phyloP scores from a whole-genome alignment of 1,140 invertebrate genomes.

The Drosophila kohkoa region DNA sequence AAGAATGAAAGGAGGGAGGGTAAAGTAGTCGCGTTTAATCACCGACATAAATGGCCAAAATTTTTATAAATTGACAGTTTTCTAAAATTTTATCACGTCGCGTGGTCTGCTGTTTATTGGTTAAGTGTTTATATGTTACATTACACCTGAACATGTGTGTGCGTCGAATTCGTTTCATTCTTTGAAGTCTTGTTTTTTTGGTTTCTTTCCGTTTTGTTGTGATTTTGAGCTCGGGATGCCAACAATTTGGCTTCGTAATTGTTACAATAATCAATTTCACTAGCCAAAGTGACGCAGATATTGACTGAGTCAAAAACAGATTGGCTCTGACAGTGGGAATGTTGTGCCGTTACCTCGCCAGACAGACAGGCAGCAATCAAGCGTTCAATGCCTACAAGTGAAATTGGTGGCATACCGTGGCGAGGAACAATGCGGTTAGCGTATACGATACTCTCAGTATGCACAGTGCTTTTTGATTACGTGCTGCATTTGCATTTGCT shows the following conservation, averaged over 20 bases:
- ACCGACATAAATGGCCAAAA: constrained; percentile 70
- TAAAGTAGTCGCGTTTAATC: constrained; percentile 38
- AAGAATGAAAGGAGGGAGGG: background rate
- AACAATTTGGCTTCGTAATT: constrained; percentile 58
- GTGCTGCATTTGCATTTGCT: constrained; percentile 72
- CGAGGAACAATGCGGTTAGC: constrained; percentile 1
- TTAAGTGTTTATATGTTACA: constrained; percentile 1
- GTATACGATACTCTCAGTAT: background rate
- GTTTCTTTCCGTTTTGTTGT: constrained; percentile 1
- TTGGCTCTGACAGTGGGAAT: constrained; percentile 64
- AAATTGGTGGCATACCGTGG: constrained; percentile 48
- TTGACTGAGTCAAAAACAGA: background rate
- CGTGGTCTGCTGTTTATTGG: constrained; percentile 48
- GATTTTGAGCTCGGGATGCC: too few relatives aligned
- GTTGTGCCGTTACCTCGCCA: constrained; percentile 65
- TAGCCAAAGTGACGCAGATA: constrained; percentile 31
- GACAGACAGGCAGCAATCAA: background rate
- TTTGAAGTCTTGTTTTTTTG: too few relatives aligned
- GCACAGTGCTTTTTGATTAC: constrained; percentile 68
- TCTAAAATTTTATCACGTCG: constrained; percentile 81
- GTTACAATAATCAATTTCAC: constrained; percentile 69
- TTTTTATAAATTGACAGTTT: constrained; percentile 75
- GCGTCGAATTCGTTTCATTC: too few relatives aligned
- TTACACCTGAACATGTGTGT: background rate
- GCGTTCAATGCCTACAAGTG: constrained; percentile 37